Evolutionary conservation across 2,797 vertebrate genomes (phyloP).

Genomic region (Sebastes itinus): DNA sequence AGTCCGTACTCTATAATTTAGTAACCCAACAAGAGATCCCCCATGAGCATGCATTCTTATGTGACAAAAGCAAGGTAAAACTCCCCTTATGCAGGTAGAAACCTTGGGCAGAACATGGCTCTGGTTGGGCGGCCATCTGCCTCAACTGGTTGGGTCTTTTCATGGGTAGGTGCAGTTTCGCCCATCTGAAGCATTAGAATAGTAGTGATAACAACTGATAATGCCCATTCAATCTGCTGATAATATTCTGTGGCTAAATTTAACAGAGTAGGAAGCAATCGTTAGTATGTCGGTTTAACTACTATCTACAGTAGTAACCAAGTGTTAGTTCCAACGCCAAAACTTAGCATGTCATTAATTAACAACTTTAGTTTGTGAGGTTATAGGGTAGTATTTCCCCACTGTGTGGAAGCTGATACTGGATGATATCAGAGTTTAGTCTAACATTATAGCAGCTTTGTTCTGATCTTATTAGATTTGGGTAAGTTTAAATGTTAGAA

Average conservation of each 20-base stretch:
- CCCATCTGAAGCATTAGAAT: too few relatives aligned
- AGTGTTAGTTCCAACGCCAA: not conserved
- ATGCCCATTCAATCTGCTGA: too few relatives aligned
- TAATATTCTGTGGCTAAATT: not conserved
- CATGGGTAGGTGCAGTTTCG: too few relatives aligned
- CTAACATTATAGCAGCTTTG: too few relatives aligned
- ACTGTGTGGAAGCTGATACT: not conserved
- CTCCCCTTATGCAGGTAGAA: accelerated
- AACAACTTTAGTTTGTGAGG: not conserved
- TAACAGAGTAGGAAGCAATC: not conserved
- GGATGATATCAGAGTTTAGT: not conserved
- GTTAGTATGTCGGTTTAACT: not conserved
- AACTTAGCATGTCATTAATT: not conserved
- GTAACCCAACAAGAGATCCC: too few relatives aligned
- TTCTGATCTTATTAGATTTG: too few relatives aligned
- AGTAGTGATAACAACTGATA: too few relatives aligned
- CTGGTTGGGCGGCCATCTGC: too few relatives aligned
- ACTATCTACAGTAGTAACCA: not conserved
- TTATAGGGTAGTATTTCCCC: not conserved
- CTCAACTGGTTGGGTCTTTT: too few relatives aligned
- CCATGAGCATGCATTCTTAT: too few relatives aligned
- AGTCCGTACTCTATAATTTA: accelerated
- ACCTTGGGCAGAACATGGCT: too few relatives aligned
- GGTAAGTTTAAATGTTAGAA: too few relatives aligned
- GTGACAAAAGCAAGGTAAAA: accelerated